A percentile compares a stretch with the other conserved stretches of the same genome.
Conservation (phyloP, 1,140 invertebrate genomes). For the Calliopsis andreniformis region DNA sequence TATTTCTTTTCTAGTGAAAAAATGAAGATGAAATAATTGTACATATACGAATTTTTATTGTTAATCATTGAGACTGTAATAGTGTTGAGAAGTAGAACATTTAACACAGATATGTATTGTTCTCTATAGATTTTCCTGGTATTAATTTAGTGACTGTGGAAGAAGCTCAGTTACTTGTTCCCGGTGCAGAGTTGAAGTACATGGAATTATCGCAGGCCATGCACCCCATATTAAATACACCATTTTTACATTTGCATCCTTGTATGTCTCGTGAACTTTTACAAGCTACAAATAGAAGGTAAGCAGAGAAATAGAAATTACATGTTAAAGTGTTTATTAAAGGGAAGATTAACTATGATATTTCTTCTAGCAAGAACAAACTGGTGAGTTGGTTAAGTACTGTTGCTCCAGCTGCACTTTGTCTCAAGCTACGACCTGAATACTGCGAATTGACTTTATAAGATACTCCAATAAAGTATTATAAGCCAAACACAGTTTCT, state of each 20-base stretch:
- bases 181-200: slow-evolving; percentile 61
- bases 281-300: slow-evolving; percentile 72
- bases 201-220: slow-evolving; percentile 77
- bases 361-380: slow-evolving; percentile 76
- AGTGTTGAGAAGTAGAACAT: no score
- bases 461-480: background rate
- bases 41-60: no score
- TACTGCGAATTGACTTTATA: slow-evolving; percentile 71
- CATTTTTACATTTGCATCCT: slow-evolving; percentile 79
- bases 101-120: slow-evolving; percentile 58
- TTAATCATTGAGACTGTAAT: no score
- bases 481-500: no score
- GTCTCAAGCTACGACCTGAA: slow-evolving; percentile 69
- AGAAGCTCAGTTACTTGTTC: slow-evolving; percentile 67
- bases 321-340: background rate
- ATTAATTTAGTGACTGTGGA: slow-evolving; percentile 78
- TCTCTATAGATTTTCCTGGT: slow-evolving; percentile 75
- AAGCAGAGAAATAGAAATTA: slow-evolving; percentile 5
- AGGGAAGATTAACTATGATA: no score
- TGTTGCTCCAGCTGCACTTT: slow-evolving; percentile 70
- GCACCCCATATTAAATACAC: slow-evolving; percentile 78
- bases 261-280: slow-evolving; percentile 77
- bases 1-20: no score
- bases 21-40: no score
- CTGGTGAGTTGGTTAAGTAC: slow-evolving; percentile 78